These are phyloP conservation scores for Chelonia mydas DNA, from an alignment of 2,797 vertebrate genomes.

Conservation along the genomic window DNA sequence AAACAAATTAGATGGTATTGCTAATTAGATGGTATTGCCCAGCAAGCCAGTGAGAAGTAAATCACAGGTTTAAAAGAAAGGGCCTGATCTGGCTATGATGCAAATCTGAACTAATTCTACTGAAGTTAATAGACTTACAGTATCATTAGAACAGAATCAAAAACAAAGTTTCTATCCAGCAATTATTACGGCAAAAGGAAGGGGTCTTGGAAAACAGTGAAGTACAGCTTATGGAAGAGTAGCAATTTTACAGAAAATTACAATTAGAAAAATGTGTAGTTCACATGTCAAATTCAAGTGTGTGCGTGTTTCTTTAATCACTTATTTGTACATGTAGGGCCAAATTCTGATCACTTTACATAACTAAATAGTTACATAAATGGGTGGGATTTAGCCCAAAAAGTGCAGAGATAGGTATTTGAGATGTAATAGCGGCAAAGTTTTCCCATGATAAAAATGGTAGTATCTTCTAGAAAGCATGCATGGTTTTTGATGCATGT, in stretches of 20 bases:
- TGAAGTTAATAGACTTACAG: background rate
- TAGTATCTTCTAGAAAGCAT: background rate
- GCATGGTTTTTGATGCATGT: background rate
- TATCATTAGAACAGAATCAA: background rate
- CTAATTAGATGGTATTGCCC: background rate
- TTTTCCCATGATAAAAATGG: background rate
- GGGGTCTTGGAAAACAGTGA: background rate
- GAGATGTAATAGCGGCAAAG: accelerated
- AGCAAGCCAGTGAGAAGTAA: background rate
- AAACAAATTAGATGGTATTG: background rate
- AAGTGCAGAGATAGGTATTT: background rate
- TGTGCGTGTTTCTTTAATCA: background rate
- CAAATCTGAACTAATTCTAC: background rate
- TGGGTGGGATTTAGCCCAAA: conserved; percentile 9
- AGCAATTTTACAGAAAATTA: background rate
- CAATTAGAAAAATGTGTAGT: background rate
- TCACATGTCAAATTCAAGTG: background rate
- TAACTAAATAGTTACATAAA: background rate
- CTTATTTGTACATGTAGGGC: background rate
- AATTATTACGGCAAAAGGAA: background rate
- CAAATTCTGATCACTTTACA: background rate
- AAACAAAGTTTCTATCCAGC: background rate
- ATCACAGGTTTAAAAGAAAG: background rate
- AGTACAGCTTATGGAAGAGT: background rate
- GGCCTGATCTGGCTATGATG: background rate